Evolutionary conservation across 2,113 vertebrate species (phyloP).

Genomic region (Oxyura jamaicensis): DNA sequence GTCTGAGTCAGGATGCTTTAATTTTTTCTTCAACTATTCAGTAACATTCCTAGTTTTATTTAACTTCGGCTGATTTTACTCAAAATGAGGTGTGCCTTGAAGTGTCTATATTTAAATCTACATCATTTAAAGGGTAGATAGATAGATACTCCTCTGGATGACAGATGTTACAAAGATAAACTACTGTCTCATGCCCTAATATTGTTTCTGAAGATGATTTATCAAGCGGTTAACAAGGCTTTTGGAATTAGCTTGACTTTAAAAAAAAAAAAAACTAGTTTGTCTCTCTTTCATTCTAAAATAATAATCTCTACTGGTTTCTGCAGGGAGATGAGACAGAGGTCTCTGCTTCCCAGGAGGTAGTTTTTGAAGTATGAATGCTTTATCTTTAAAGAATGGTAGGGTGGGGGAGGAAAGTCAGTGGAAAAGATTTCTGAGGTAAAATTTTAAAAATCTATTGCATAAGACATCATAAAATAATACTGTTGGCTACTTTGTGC

Average conservation of each 20-base stretch:
- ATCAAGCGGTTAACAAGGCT: constrained; percentile 7
- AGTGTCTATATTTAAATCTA: not conserved
- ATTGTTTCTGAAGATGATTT: constrained; percentile 34
- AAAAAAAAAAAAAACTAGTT: too few relatives aligned
- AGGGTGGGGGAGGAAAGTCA: not conserved
- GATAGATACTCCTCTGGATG: not conserved
- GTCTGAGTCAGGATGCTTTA: not conserved
- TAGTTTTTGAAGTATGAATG: not conserved
- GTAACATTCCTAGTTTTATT: not conserved
- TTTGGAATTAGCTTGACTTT: constrained; percentile 24
- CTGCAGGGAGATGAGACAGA: not conserved
- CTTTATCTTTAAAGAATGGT: not conserved
- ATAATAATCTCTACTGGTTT: not conserved
- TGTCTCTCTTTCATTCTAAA: not conserved
- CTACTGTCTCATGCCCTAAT: not conserved
- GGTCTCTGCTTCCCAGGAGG: not conserved
- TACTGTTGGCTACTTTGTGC: not conserved
- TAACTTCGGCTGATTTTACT: not conserved
- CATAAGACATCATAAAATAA: not conserved
- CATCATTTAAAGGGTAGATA: not conserved
- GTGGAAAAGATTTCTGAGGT: not conserved
- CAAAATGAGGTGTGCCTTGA: not conserved
- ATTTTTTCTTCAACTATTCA: not conserved
- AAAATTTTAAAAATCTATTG: not conserved
- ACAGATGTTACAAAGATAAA: constrained; percentile 38